A percentile compares a stretch with the other conserved stretches of the same genome.
Conservation (phyloP, 2,113 vertebrate genomes). For the Emydocephalus ijimae region DNA sequence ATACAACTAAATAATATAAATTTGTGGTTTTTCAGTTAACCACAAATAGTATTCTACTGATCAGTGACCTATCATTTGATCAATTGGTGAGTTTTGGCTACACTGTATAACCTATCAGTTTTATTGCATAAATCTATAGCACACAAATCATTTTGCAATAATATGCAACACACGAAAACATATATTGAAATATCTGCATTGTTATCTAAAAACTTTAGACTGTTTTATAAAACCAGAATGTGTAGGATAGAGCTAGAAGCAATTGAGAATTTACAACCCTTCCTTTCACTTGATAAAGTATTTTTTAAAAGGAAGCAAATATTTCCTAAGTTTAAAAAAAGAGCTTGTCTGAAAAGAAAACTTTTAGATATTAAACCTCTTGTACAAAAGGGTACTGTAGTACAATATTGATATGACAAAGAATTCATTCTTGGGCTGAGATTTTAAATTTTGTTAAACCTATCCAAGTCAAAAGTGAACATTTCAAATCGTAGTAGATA, state of each 20-base stretch:
- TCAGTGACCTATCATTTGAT: not conserved
- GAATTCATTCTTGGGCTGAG: not conserved
- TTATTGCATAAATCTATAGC: not conserved
- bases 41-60: not conserved
- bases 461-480: not conserved
- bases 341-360: not conserved
- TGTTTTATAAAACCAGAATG: not conserved
- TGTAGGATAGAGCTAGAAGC: not conserved
- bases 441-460: not conserved
- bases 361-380: constrained; percentile 8
- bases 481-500: not conserved
- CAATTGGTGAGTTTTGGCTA: not conserved
- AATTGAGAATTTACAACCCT: not conserved
- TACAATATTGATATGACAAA: not conserved
- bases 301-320: not conserved
- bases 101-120: not conserved
- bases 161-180: not conserved
- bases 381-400: not conserved
- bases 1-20: not conserved
- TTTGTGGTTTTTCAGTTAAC: not conserved
- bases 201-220: not conserved
- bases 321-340: not conserved
- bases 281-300: not conserved
- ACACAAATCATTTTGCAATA: not conserved
- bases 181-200: not conserved